Base-by-base conservation (phyloP, 2,113 vertebrate genomes). In the Hypomesus transpacificus region DNA sequence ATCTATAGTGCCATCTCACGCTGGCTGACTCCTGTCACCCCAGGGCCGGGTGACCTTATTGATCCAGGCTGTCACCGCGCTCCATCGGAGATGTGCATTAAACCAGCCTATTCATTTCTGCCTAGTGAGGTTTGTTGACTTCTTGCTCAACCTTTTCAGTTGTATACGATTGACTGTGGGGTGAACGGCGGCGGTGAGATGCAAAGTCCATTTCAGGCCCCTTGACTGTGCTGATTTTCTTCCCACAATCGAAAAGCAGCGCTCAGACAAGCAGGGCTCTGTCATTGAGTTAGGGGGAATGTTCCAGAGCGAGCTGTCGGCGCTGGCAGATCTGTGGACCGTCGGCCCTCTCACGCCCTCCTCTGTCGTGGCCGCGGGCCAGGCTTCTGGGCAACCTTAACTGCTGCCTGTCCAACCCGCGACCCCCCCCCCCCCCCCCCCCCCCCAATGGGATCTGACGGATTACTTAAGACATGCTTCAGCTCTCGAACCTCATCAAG, bases 381-480 rank as follows among this genome's bases (percentile, higher is more conserved):
- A 71, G 54, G 46, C 21, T 13, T 58, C 61, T 70, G 56, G 39
- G 26, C 58, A 56, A 56, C 74, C 17, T 26, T 13, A 62, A 22
- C 66, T 20, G 22, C 70, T 58, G 34, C 60, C 53, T 34, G 18
- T 31, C 53, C 57, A 59, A 28, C 53, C 34, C 39, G 51, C 5
- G 22, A 69, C 20, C 26, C 58, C 69, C 75, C 76, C 16, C 69
- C 75, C 76, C 16, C 69, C 75, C 76, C 20, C 26, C 58, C 20
- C 26, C 58, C 69, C 75, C 76, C 16, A 78, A 53, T 75, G 63
- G 13, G 66, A 13, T 58, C 72, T 69, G 62, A 9, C 73, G 71
- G 77, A 57, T 82, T 70, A 70, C 34, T 26, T 26, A 51, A 63
- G 9, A 62, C 50, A 39, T 6, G 34, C 6, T 53, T 56, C 73